These are phyloP conservation scores for Meliscaeva auricollis DNA, from an alignment of 2,888 invertebrate genomes.

Conservation along the genomic window DNA sequence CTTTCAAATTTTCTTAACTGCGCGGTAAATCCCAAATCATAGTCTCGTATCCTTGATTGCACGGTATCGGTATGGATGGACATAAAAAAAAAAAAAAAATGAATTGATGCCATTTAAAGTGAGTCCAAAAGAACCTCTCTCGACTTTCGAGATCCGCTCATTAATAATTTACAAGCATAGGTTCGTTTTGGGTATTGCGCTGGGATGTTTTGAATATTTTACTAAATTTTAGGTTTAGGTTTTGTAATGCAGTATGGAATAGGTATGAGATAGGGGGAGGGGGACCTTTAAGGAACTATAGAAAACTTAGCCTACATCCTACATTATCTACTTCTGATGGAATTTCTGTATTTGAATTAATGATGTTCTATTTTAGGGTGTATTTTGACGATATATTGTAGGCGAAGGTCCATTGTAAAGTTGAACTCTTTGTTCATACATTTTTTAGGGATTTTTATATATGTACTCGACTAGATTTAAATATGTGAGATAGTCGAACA, in stretches of 20 bases:
- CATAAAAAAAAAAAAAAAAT: slow-evolving; percentile 35
- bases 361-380: not conserved
- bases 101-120: slow-evolving; percentile 52
- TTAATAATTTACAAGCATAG: slow-evolving; percentile 62
- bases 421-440: slow-evolving; percentile 18
- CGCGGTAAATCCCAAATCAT: slow-evolving; percentile 37
- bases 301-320: not conserved
- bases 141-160: slow-evolving; percentile 47
- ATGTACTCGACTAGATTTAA: not conserved
- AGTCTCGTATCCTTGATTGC: slow-evolving; percentile 8
- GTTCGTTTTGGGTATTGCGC: slow-evolving; percentile 4
- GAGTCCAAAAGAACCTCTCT: slow-evolving; percentile 16
- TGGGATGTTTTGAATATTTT: slow-evolving; percentile 59
- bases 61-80: not conserved
- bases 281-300: not conserved
- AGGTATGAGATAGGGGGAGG: not conserved
- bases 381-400: not conserved
- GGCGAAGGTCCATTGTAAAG: slow-evolving; percentile 11
- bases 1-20: slow-evolving; percentile 22
- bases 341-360: slow-evolving; percentile 36
- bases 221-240: slow-evolving; percentile 12
- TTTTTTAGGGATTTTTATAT: not conserved
- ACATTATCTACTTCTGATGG: slow-evolving; percentile 22
- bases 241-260: not conserved
- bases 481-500: not conserved